Conservation (phyloP, 2,797 vertebrate genomes). For the Neoniphon sammara region DNA sequence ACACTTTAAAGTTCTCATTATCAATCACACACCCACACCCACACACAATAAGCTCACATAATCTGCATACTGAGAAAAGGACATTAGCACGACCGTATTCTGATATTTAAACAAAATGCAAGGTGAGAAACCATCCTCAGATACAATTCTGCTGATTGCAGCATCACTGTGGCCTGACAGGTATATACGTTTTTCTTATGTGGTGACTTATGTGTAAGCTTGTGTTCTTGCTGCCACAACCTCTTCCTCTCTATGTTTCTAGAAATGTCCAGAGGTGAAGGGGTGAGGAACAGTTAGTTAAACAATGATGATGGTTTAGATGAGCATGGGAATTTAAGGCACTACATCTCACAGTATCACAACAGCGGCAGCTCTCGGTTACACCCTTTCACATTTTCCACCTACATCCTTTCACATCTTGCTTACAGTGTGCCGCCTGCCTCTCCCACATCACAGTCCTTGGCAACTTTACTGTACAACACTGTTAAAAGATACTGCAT, state of each 20-base stretch:
- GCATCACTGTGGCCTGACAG: not conserved
- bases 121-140: not conserved
- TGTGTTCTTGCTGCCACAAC: no score
- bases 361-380: slow-evolving; percentile 5
- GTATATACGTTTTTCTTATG: not conserved
- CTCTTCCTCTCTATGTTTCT: slow-evolving; percentile 7
- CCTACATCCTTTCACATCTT: slow-evolving; percentile 23
- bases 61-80: slow-evolving; percentile 36
- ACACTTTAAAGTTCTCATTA: slow-evolving; percentile 41
- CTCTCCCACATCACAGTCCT: no score
- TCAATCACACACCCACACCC: slow-evolving; percentile 40
- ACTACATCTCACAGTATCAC: slow-evolving; percentile 21
- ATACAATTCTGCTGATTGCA: not conserved
- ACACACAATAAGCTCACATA: not conserved
- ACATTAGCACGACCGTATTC: not conserved
- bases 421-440: not conserved
- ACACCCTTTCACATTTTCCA: slow-evolving; percentile 16
- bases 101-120: not conserved
- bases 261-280: slow-evolving; percentile 11
- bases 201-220: slow-evolving; percentile 1
- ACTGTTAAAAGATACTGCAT: no score
- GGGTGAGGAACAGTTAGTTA: slow-evolving; percentile 35
- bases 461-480: no score
- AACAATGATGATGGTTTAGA: slow-evolving; percentile 5
- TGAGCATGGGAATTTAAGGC: not conserved